Conservation (phyloP, 2,113 vertebrate genomes). For the Glareola pratincola region DNA sequence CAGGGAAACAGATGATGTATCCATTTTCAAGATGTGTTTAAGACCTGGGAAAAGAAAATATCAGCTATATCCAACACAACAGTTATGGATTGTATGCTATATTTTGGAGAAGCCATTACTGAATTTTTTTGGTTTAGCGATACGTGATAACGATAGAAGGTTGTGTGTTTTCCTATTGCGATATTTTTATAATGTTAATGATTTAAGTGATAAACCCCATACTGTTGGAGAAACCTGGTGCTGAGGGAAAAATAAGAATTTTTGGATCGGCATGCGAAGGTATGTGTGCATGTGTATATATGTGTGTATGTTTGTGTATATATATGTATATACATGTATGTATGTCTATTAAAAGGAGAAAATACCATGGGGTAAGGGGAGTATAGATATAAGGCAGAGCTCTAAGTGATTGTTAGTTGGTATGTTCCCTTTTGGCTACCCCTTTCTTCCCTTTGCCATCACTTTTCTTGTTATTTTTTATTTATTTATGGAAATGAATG, state of each 20-base stretch:
- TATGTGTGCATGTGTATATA: neutral
- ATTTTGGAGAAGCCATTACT: neutral
- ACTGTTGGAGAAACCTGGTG: neutral
- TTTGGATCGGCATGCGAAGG: neutral
- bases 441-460: slow-evolving; percentile 3
- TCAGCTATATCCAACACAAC: neutral
- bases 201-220: neutral
- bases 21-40: neutral
- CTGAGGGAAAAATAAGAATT: neutral
- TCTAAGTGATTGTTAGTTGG: neutral
- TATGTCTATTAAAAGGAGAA: slow-evolving; percentile 7
- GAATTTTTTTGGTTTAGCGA: neutral
- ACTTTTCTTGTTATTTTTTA: slow-evolving; percentile 40
- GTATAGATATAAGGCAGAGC: neutral
- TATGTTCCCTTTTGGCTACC: neutral
- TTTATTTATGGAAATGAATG: slow-evolving; percentile 43
- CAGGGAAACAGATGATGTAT: neutral
- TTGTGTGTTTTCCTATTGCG: neutral
- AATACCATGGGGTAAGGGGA: neutral
- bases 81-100: neutral
- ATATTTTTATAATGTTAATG: neutral
- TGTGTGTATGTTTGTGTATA: neutral
- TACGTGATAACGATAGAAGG: neutral
- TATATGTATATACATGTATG: slow-evolving; percentile 31
- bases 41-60: neutral